Percentiles rank a stretch among this genome's conserved stretches.
phyloP scores from a whole-genome alignment of 2,888 invertebrate genomes.

The Laothoe populi region DNA sequence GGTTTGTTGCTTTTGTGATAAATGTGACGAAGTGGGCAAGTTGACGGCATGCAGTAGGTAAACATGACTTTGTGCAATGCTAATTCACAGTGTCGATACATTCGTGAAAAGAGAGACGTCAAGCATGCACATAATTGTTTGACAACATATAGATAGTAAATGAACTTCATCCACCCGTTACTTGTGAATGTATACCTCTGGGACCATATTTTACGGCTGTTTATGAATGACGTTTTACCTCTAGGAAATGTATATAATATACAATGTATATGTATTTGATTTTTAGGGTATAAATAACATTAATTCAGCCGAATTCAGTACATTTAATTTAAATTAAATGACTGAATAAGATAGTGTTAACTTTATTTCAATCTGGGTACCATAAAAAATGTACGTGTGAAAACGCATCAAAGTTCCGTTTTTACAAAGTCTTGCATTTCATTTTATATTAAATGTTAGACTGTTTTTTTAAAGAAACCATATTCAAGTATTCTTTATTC shows the following conservation, averaged over 20 bases:
- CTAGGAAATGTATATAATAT: slow-evolving; percentile 7
- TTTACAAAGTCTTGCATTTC: too few relatives aligned
- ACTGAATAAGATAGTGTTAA: too few relatives aligned
- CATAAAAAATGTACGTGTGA: too few relatives aligned
- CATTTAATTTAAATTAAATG: too few relatives aligned
- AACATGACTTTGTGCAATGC: slow-evolving; percentile 67
- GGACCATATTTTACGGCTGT: slow-evolving; percentile 12
- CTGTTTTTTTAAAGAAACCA: too few relatives aligned
- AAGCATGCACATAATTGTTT: slow-evolving; percentile 71
- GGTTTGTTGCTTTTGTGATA: slow-evolving; percentile 31
- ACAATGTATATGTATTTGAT: too few relatives aligned
- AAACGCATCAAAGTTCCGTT: too few relatives aligned
- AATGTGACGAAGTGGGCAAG: slow-evolving; percentile 18
- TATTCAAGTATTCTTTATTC: too few relatives aligned
- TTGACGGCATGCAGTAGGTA: slow-evolving; percentile 46
- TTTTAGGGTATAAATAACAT: background rate
- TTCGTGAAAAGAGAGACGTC: slow-evolving; percentile 77
- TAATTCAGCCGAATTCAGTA: too few relatives aligned
- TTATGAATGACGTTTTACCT: slow-evolving; percentile 11
- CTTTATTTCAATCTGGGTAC: too few relatives aligned
- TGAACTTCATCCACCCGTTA: slow-evolving; percentile 56
- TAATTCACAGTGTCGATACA: slow-evolving; percentile 62
- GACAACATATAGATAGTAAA: slow-evolving; percentile 68
- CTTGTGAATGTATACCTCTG: slow-evolving; percentile 42
- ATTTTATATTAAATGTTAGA: too few relatives aligned